Conservation (phyloP, 2,113 vertebrate species). For the Paratilapia polleni region DNA sequence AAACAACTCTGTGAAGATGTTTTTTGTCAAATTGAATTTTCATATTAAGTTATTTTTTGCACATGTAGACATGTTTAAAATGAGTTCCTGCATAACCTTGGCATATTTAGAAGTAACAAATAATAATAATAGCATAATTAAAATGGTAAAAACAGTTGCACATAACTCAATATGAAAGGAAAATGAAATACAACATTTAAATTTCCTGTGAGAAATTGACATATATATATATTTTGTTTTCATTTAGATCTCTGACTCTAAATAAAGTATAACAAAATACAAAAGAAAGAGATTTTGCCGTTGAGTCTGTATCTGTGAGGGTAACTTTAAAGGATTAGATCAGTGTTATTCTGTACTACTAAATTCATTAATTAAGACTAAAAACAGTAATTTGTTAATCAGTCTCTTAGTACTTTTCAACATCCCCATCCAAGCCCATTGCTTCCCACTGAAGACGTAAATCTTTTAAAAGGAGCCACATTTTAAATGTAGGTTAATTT, state of each 20-base stretch:
- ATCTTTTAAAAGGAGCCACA: background rate
- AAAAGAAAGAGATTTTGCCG: background rate
- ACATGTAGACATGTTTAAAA: constrained; percentile 15
- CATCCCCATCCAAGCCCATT: background rate
- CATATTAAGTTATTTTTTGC: constrained; percentile 15
- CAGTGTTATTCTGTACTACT: background rate
- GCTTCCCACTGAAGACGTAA: background rate
- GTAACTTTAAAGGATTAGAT: background rate
- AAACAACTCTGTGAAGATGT: constrained; percentile 12
- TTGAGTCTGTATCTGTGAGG: background rate
- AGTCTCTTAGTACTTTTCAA: background rate
- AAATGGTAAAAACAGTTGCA: background rate
- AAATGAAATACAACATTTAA: background rate
- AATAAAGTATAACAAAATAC: background rate
- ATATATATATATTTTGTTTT: no score
- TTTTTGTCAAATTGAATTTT: constrained; percentile 18
- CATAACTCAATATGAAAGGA: background rate
- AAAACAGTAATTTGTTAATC: background rate
- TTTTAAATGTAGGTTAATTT: constrained; percentile 1
- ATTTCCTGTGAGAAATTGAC: background rate
- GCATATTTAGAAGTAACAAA: constrained; percentile 28
- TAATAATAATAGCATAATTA: background rate
- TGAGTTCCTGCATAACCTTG: constrained; percentile 28
- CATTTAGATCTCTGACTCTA: background rate
- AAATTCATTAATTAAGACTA: background rate